A percentile compares a stretch with the other conserved stretches of the same genome.
Evolutionary conservation across 37 sponge, comb jelly and placozoan genomes (phyloP).

Genomic region (Petrosia ficiformis): DNA sequence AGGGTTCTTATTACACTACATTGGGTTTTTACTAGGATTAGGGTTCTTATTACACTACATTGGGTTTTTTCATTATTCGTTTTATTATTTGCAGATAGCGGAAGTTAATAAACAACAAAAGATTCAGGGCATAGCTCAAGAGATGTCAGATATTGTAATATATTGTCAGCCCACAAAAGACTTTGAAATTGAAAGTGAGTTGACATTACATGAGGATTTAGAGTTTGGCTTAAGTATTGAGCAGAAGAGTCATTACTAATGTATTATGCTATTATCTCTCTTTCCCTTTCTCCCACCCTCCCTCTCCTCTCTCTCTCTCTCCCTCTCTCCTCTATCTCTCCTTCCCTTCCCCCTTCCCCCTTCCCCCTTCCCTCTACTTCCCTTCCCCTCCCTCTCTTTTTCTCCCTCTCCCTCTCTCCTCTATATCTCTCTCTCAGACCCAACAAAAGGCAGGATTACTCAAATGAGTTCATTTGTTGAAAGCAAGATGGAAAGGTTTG

Average conservation of each 20-base stretch:
- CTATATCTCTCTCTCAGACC: constrained; percentile 11
- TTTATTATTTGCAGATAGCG: not conserved
- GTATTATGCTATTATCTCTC: no score
- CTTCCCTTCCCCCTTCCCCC: no score
- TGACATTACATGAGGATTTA: not conserved
- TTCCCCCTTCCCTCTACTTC: no score
- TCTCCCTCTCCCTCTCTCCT: no score
- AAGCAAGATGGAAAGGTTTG: constrained; percentile 76
- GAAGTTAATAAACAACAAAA: constrained; percentile 47
- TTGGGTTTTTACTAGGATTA: no score
- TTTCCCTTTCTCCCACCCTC: no score
- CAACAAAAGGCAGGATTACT: constrained; percentile 51
- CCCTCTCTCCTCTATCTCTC: no score
- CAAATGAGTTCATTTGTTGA: constrained; percentile 96
- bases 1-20: no score
- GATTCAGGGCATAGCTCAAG: constrained; percentile 70
- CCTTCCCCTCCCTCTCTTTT: no score
- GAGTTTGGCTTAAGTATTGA: not conserved
- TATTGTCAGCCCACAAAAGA: constrained; percentile 86
- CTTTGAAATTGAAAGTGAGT: constrained; percentile 73
- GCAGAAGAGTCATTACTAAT: no score
- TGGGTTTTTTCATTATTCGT: not conserved
- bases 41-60: no score
- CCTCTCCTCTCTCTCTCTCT: no score
- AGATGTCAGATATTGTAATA: constrained; percentile 89